Base-by-base conservation (phyloP, 2,797 vertebrate species). In the Diplodus sargus region DNA sequence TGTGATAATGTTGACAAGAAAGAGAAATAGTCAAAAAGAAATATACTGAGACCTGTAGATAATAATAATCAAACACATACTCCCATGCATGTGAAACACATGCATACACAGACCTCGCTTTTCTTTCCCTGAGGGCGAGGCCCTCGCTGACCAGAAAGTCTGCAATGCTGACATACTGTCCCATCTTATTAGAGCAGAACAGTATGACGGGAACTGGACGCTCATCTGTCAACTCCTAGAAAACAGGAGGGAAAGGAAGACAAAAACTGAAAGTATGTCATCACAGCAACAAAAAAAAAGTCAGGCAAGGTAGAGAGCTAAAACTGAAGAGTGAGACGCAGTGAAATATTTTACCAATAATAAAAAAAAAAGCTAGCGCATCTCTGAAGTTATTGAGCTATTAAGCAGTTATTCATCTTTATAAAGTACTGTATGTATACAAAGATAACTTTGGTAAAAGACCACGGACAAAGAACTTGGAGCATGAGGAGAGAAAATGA, bases 61-160 rank as follows among this genome's bases (percentile, higher is more conserved):
- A 7, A 16, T 15, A 34, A 70, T 7, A 42, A 23, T 52, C 25
- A 68, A 12, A 60, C n/a, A 72, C 13, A 76, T 34, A 67, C 11
- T 42, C 17, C 14, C 12, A 34, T 22, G 18, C 25, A 42, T 58
- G 10, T n/a, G 10, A 4, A 66, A 58, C 4, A 66, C 4, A 22
- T 15, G 9, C 16, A 74, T 18, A 80, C 53, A 76, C 82, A 71
- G 4, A 92, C 90, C 78, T 82, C 39, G 92, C 94, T 91, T 95
- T 97, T 89, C 91, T 95, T 56, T 95, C 93, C 85, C 92, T 96
- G 47, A 99, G 94, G 28, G 97, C 98, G 76, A 99, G 95, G 49
- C 98, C 98, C 83, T 96, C 94, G 42, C 90, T 92, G 89, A 96
- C 84, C 79, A 99, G 95, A 62, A 96, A 96, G 83, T 98, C 96